phyloP scores from a whole-genome alignment of 2,888 invertebrate genomes.

The Parascotia fuliginaria region DNA sequence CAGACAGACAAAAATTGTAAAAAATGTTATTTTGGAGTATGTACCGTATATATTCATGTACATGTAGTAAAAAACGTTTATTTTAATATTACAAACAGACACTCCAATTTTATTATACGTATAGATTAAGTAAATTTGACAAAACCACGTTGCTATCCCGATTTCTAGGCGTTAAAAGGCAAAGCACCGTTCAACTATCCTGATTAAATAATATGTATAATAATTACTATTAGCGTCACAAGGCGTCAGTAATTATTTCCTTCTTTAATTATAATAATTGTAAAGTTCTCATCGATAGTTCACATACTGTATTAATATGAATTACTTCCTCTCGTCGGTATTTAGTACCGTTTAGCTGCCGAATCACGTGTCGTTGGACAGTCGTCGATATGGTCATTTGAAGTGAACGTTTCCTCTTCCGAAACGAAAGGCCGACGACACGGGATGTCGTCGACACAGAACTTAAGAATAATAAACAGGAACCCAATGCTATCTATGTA shows the following conservation, averaged over 20 bases:
- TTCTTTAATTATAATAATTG: constrained; percentile 1
- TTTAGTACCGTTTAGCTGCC: constrained; percentile 44
- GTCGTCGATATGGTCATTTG: constrained; percentile 33
- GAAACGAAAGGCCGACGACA: constrained; percentile 55
- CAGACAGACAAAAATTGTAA: too few species aligned
- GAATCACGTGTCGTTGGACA: constrained; percentile 45
- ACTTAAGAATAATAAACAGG: constrained; percentile 16
- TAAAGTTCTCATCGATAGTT: constrained; percentile 30
- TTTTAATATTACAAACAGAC: too few species aligned
- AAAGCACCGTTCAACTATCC: too few species aligned
- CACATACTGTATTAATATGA: constrained; percentile 30
- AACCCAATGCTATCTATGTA: constrained; percentile 3
- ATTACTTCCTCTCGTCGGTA: constrained; percentile 42
- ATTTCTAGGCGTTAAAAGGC: too few species aligned
- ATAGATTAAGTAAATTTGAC: too few species aligned
- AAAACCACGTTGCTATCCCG: too few species aligned
- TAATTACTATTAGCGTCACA: too few species aligned
- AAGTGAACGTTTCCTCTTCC: constrained; percentile 53
- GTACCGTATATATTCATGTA: too few species aligned
- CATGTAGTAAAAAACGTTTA: too few species aligned
- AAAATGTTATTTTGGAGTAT: too few species aligned
- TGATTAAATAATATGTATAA: too few species aligned
- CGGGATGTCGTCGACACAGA: constrained; percentile 44
- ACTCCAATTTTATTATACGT: too few species aligned
- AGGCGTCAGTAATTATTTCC: constrained; percentile 16